Evolutionary conservation across 2,113 vertebrate species (phyloP), one percentile per base, ranked within the genome.

Genomic region (Rousettus leschenaultii): DNA sequence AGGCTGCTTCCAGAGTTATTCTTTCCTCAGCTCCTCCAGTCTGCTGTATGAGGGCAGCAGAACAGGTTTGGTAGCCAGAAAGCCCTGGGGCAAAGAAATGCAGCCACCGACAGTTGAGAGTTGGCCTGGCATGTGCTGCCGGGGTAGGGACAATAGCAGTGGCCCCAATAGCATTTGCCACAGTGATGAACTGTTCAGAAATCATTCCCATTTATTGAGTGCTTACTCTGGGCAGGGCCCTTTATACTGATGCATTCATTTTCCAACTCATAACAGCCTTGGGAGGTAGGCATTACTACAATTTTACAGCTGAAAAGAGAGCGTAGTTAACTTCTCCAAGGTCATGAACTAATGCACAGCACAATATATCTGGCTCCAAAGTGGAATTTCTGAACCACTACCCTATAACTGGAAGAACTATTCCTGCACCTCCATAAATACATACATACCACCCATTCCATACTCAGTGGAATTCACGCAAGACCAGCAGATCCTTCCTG

Each of bases 141-240:
- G 21, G 14, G 7, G 61, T n/a, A 24, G n/a, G 21, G 33, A 19
- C n/a, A 26, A 38, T 14, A 63, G 22, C 28, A 16, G 5, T 4
- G 4, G 2, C 43, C 59, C 40, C 21, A 2, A 35, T 1, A 68
- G 8, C 53, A 28, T 40, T 79, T 28, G 40, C 30, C 53, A 61
- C 0, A 0, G 0, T 22, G 30, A 57, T 14, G 12, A 74, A 15
- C 15, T 1, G 0, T 15, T 30, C 6, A 84, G 73, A 92, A 55
- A 35, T 45, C 88, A 86, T 10, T 53, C 22, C 70, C 79, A 33
- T 16, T 63, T 35, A 55, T 8, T 68, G 51, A 55, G 38, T 35
- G 24, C 70, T 86, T 63, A 19, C 45, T 71, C 35, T 85, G 71
- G n/a, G 35, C 26, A 40, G 11, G 33, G 33, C 15, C 22, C 15